Conservation (phyloP, 2,113 vertebrate genomes). For the Menidia beryllina region DNA sequence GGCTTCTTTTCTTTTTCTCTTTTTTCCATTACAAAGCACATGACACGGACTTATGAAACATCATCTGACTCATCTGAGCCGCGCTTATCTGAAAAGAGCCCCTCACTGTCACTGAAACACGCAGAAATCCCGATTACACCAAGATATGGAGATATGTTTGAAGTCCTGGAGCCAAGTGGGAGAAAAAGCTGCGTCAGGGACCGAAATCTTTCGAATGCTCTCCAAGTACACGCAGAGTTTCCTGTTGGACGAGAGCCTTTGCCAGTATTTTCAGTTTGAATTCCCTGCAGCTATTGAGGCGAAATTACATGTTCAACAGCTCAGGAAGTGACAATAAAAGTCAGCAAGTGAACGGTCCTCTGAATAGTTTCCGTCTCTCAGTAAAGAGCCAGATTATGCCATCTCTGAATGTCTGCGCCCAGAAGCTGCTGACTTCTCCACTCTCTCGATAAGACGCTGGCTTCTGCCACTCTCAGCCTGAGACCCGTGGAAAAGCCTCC, state of each 20-base stretch:
- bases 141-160: slow-evolving; percentile 3
- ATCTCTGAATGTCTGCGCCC: not conserved
- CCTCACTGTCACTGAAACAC: not conserved
- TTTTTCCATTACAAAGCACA: slow-evolving; percentile 22
- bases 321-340: slow-evolving; percentile 29
- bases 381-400: slow-evolving; percentile 33
- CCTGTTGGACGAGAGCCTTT: slow-evolving; percentile 12
- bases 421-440: slow-evolving; percentile 13
- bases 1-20: not conserved
- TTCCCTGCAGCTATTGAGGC: not conserved
- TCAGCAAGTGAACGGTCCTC: slow-evolving; percentile 1
- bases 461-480: slow-evolving; percentile 17
- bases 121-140: too few relatives aligned
- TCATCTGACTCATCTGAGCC: slow-evolving; percentile 37
- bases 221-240: slow-evolving; percentile 7
- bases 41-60: slow-evolving; percentile 40
- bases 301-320: slow-evolving; percentile 14
- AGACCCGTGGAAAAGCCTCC: not conserved
- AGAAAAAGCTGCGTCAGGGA: slow-evolving; percentile 7
- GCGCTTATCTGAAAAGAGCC: slow-evolving; percentile 26
- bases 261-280: not conserved
- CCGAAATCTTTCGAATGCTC: slow-evolving; percentile 9
- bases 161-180: not conserved
- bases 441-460: slow-evolving; percentile 5
- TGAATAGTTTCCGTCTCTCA: slow-evolving; percentile 2